Evolutionary conservation across 2,797 vertebrate genomes (phyloP).

Genomic region (Sus cebifrons): DNA sequence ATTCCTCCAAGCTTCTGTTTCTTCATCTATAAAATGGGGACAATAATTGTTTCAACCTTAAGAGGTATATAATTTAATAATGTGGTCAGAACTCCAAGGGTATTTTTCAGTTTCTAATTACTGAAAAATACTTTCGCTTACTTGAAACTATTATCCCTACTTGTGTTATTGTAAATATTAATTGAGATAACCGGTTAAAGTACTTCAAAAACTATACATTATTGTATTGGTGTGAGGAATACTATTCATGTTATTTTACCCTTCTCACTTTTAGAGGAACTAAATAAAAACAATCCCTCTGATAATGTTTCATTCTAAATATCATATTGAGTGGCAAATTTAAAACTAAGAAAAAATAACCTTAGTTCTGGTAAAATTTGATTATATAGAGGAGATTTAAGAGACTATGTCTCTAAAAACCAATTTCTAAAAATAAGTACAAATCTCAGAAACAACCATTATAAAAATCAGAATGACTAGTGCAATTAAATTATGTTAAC

Average conservation of each 20-base stretch:
- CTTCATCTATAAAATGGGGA: slow-evolving; percentile 12
- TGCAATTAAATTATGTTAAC: neutral
- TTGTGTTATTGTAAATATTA: slow-evolving; percentile 1
- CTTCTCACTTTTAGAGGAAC: slow-evolving; percentile 25
- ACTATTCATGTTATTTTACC: neutral
- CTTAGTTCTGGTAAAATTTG: neutral
- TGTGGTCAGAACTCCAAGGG: neutral
- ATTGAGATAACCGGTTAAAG: neutral
- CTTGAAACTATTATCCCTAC: neutral
- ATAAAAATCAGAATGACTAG: slow-evolving; percentile 22
- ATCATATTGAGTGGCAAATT: slow-evolving; percentile 37
- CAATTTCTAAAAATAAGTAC: neutral
- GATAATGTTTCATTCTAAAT: slow-evolving; percentile 39
- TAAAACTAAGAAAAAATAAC: neutral
- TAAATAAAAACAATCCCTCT: slow-evolving; percentile 10
- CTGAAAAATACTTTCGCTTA: slow-evolving; percentile 31
- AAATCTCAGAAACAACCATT: neutral
- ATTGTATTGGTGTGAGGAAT: neutral
- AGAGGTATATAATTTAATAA: neutral
- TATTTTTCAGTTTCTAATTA: slow-evolving; percentile 51
- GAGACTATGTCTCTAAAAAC: neutral
- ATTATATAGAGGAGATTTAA: neutral
- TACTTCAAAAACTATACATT: neutral
- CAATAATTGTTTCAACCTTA: neutral
- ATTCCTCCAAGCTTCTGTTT: neutral